Conservation (phyloP, 1,140 invertebrate species). For the Pseudachorutes palmiensis region DNA sequence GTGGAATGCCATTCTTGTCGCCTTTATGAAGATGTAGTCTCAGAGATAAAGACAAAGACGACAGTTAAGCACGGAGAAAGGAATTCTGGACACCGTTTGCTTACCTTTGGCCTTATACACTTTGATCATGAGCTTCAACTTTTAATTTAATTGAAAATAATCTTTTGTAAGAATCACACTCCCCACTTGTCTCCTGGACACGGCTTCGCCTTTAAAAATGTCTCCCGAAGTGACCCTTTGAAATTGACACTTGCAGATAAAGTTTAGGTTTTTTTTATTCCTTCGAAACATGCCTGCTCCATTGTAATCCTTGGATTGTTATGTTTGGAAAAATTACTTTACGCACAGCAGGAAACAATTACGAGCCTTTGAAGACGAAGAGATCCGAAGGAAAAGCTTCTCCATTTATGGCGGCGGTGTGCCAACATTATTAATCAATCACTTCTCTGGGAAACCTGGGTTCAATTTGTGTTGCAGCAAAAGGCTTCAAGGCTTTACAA, state of each 20-base stretch:
- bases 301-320: neutral
- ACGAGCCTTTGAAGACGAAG: too few relatives aligned
- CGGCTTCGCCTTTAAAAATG: neutral
- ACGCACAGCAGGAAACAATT: neutral
- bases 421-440: neutral
- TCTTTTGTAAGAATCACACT: neutral
- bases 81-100: neutral
- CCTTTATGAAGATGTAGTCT: neutral
- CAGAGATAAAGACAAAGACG: neutral
- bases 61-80: neutral
- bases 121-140: neutral
- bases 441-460: neutral
- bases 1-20: too few relatives aligned
- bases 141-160: neutral
- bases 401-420: neutral
- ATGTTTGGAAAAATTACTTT: neutral
- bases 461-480: neutral
- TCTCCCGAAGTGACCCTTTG: neutral
- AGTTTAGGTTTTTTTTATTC: neutral
- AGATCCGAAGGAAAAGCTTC: neutral
- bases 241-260: neutral
- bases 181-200: neutral
- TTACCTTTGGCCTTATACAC: too few relatives aligned
- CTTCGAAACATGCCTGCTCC: too few relatives aligned
- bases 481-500: neutral